phyloP scores from a whole-genome alignment of 2,797 vertebrate species.

The Ficedula albicollis region DNA sequence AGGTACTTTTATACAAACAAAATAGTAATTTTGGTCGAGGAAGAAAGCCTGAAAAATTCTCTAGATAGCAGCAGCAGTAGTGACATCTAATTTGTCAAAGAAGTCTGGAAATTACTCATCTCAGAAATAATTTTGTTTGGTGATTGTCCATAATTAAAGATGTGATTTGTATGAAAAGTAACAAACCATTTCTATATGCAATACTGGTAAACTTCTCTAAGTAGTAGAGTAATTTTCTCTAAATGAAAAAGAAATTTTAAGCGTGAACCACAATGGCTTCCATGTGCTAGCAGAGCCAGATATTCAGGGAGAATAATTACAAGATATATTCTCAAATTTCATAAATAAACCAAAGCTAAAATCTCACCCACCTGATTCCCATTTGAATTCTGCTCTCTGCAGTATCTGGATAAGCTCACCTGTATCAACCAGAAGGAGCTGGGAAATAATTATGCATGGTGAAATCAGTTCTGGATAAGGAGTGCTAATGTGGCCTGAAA shows the following conservation, averaged over 20 bases:
- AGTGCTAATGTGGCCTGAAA: neutral
- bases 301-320: neutral
- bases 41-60: neutral
- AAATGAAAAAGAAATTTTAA: neutral
- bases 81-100: neutral
- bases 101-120: neutral
- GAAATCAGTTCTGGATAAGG: neutral
- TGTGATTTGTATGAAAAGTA: neutral
- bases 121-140: neutral
- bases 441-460: neutral
- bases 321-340: neutral
- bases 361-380: neutral
- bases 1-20: neutral
- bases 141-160: neutral
- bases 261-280: neutral
- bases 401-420: neutral
- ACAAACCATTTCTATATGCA: neutral
- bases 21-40: neutral
- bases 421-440: neutral
- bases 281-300: neutral
- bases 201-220: neutral
- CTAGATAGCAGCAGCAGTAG: too few relatives aligned
- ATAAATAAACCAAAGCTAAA: neutral
- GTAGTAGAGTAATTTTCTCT: neutral
- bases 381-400: neutral